Evolutionary conservation across 2,888 invertebrate species (phyloP).

Genomic region (Nymphalis polychloros): DNA sequence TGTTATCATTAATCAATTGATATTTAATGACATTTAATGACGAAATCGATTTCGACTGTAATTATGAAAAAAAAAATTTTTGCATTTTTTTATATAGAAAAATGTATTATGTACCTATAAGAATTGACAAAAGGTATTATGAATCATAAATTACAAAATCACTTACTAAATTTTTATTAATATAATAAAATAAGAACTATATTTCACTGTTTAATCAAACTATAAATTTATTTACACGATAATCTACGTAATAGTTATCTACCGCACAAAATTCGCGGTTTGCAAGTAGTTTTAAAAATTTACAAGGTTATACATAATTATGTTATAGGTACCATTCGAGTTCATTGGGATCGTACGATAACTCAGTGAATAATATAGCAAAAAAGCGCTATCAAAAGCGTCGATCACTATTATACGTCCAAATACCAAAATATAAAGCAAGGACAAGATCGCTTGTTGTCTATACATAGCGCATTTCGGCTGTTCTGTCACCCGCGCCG

Average conservation of each 20-base stretch:
- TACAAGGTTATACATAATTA: constrained; percentile 24
- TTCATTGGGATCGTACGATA: constrained; percentile 56
- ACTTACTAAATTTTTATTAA: too few species aligned
- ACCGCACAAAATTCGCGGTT: constrained; percentile 6
- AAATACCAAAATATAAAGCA: constrained; percentile 40
- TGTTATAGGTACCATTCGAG: constrained; percentile 27
- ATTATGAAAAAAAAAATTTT: too few species aligned
- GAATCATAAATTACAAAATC: too few species aligned
- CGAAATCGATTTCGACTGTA: too few species aligned
- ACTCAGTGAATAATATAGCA: constrained; percentile 36
- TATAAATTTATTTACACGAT: background rate
- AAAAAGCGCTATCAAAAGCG: constrained; percentile 44
- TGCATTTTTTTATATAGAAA: too few species aligned
- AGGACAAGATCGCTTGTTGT: constrained; percentile 38
- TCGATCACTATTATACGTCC: constrained; percentile 41
- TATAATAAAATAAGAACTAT: too few species aligned
- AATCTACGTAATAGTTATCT: background rate
- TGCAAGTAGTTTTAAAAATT: constrained; percentile 17
- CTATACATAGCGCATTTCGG: constrained; percentile 36
- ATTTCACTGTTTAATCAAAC: background rate
- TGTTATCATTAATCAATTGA: too few species aligned
- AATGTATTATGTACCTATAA: too few species aligned
- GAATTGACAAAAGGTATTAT: too few species aligned
- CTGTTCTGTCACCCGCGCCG: constrained; percentile 35
- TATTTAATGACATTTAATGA: too few species aligned